Evolutionary conservation across 2,113 vertebrate genomes (phyloP).

Genomic region (Tinamus guttatus): DNA sequence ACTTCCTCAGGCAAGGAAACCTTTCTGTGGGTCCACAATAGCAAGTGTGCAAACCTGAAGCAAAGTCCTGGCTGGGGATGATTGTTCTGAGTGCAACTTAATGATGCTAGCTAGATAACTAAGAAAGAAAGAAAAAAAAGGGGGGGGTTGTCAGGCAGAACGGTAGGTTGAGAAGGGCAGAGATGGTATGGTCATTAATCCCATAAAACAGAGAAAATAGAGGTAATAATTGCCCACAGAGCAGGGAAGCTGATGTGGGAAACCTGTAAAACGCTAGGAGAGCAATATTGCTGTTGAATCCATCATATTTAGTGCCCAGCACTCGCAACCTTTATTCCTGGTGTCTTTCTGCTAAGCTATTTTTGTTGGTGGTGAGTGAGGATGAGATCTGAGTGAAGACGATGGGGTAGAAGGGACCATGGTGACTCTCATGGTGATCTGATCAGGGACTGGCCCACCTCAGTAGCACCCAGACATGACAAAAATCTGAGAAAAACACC

Average conservation of each 20-base stretch:
- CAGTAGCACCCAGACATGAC: not conserved
- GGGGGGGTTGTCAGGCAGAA: not conserved
- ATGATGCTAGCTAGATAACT: not conserved
- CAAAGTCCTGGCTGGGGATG: not conserved
- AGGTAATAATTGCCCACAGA: not conserved
- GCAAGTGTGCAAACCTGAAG: not conserved
- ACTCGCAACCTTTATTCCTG: not conserved
- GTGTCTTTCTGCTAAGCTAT: not conserved
- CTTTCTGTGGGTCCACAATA: not conserved
- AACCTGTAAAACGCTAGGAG: not conserved
- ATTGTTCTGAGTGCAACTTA: not conserved
- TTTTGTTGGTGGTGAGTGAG: not conserved
- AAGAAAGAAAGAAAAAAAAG: not conserved
- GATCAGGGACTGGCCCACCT: not conserved
- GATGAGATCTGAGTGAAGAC: not conserved
- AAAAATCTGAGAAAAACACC: fast-evolving
- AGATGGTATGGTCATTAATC: not conserved
- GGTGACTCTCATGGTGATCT: not conserved
- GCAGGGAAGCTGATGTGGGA: not conserved
- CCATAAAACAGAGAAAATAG: not conserved
- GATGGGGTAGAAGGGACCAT: not conserved
- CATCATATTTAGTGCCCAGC: not conserved
- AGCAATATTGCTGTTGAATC: not conserved
- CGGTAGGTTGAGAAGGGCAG: not conserved
- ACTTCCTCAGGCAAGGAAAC: fast-evolving